Percentiles rank a stretch among this genome's conserved stretches.
Conservation (phyloP, 2,888 invertebrate genomes). For the Ceratothoa steindachneri region DNA sequence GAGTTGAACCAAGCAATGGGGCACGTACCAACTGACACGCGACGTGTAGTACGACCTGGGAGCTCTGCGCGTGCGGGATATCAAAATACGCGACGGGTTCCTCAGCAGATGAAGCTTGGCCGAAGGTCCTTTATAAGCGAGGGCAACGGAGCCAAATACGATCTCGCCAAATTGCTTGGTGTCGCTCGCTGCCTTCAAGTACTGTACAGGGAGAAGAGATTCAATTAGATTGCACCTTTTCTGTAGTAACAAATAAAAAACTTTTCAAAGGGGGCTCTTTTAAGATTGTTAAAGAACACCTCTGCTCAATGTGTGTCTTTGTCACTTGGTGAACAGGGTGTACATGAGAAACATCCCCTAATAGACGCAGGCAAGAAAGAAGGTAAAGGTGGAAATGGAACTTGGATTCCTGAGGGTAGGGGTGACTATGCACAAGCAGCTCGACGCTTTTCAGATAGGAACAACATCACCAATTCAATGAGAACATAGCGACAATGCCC, state of each 20-base stretch:
- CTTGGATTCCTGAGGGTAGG: too few relatives aligned
- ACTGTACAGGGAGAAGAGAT: slow-evolving; percentile 42
- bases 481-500: too few relatives aligned
- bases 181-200: slow-evolving; percentile 59
- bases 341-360: too few relatives aligned
- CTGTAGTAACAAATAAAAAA: not conserved
- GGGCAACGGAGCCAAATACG: slow-evolving; percentile 85
- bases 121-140: slow-evolving; percentile 81
- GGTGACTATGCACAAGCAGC: too few relatives aligned
- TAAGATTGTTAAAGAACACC: not conserved
- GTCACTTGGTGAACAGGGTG: too few relatives aligned
- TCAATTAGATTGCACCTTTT: not conserved
- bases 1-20: too few relatives aligned
- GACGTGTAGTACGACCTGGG: not conserved
- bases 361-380: too few relatives aligned
- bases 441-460: too few relatives aligned
- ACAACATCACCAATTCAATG: too few relatives aligned
- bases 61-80: slow-evolving; percentile 53
- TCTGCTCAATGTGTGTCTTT: too few relatives aligned
- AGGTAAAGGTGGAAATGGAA: too few relatives aligned
- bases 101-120: slow-evolving; percentile 73
- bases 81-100: slow-evolving; percentile 49
- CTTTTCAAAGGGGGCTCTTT: not conserved
- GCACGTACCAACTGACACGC: not conserved
- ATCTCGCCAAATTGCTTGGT: slow-evolving; percentile 77